These are phyloP conservation scores for Heliopora coerulea DNA, from an alignment of 92 coral and sea anemone species.

Conservation along the genomic window DNA sequence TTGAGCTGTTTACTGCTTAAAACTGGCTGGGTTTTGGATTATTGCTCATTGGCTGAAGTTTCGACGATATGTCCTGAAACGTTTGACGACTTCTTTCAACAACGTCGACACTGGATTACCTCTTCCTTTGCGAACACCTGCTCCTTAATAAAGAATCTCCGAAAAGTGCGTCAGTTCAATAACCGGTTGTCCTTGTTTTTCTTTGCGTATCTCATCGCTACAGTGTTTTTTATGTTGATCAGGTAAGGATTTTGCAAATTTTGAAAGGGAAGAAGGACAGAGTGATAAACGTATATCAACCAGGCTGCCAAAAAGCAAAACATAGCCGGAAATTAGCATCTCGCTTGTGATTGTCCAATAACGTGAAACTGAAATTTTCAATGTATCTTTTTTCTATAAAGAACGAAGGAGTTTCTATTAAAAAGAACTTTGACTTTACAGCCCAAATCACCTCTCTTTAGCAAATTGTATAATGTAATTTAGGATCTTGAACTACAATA, in stretches of 20 bases:
- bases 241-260: slow-evolving; percentile 20
- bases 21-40: slow-evolving; percentile 38
- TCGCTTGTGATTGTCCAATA: too few relatives aligned
- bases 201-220: slow-evolving; percentile 20
- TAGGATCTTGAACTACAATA: too few relatives aligned
- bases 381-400: too few relatives aligned
- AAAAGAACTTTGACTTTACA: too few relatives aligned
- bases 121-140: slow-evolving; percentile 35
- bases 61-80: slow-evolving; percentile 31
- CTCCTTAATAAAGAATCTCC: slow-evolving; percentile 17
- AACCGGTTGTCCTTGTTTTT: slow-evolving; percentile 22
- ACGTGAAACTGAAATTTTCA: too few relatives aligned
- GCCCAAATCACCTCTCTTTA: too few relatives aligned
- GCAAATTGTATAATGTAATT: too few relatives aligned
- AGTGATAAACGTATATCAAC: too few relatives aligned
- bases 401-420: too few relatives aligned
- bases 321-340: too few relatives aligned
- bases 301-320: too few relatives aligned
- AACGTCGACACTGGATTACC: slow-evolving; percentile 37
- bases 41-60: slow-evolving; percentile 42
- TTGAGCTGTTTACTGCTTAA: slow-evolving; percentile 22
- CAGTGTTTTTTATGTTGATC: slow-evolving; percentile 31
- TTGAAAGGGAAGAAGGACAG: too few relatives aligned
- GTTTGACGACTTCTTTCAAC: slow-evolving; percentile 41
- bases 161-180: slow-evolving; percentile 36